A percentile compares a stretch with the other conserved stretches of the same genome.
These are phyloP conservation scores for zebrafish (Danio rerio) DNA, from an alignment of 2,113 vertebrate species.

Conservation along the genomic window DNA sequence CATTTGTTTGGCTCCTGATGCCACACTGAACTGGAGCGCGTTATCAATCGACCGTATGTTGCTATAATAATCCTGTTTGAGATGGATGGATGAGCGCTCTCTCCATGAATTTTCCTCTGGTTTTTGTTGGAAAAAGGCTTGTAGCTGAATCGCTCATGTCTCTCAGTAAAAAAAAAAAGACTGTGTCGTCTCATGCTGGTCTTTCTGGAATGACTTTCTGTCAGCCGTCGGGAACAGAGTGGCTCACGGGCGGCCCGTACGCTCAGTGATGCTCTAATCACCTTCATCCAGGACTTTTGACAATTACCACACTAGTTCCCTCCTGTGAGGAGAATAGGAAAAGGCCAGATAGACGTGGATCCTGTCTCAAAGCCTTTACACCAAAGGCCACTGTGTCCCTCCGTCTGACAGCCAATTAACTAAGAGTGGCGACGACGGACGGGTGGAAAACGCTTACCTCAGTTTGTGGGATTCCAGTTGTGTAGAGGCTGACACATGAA, in stretches of 20 bases:
- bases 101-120: no score
- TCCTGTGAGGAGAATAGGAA: neutral
- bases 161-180: neutral
- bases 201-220: neutral
- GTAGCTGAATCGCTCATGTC: constrained; percentile 1
- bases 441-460: neutral
- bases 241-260: neutral
- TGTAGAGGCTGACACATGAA: neutral
- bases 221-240: neutral
- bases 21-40: neutral
- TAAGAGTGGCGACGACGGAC: neutral
- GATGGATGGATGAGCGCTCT: neutral
- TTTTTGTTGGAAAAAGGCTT: neutral
- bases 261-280: neutral
- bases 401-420: constrained; percentile 48
- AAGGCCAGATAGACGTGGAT: constrained; percentile 8
- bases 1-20: constrained; percentile 9
- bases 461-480: neutral
- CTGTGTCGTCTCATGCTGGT: neutral
- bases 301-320: neutral
- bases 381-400: constrained; percentile 19
- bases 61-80: constrained; percentile 10
- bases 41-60: constrained; percentile 8
- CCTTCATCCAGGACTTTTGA: constrained; percentile 5
- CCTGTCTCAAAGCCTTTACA: neutral